Conservation (phyloP, 2,888 invertebrate species). For the Acleris literana region DNA sequence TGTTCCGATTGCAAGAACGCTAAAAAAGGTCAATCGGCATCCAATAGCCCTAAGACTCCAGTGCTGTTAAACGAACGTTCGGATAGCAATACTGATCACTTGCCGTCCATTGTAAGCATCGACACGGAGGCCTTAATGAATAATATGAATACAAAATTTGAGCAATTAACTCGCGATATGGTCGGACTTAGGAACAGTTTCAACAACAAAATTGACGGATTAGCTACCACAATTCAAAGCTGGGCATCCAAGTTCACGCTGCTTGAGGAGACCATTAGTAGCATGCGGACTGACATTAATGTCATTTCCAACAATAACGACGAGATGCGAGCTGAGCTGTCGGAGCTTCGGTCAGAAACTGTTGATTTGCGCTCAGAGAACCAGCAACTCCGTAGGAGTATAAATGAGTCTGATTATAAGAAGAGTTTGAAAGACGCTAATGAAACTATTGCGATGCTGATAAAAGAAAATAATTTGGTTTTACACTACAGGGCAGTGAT, state of each 20-base stretch:
- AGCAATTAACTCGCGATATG: not conserved
- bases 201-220: not conserved
- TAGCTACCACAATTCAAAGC: not conserved
- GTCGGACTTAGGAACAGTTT: not conserved
- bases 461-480: no score
- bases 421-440: no score
- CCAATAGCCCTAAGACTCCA: not conserved
- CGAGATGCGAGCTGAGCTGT: not conserved
- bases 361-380: not conserved
- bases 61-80: not conserved
- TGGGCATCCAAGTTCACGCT: not conserved
- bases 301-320: not conserved
- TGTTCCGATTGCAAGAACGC: not conserved
- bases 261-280: not conserved
- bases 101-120: conserved; percentile 12
- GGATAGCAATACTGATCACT: not conserved
- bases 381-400: not conserved
- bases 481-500: no score
- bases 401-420: not conserved
- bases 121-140: conserved; percentile 11
- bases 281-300: not conserved
- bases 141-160: conserved; percentile 1
- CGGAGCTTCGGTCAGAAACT: not conserved
- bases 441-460: no score
- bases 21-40: not conserved